Evolutionary conservation across 2,888 invertebrate genomes (phyloP).

Genomic region (Choreutis nemorana): DNA sequence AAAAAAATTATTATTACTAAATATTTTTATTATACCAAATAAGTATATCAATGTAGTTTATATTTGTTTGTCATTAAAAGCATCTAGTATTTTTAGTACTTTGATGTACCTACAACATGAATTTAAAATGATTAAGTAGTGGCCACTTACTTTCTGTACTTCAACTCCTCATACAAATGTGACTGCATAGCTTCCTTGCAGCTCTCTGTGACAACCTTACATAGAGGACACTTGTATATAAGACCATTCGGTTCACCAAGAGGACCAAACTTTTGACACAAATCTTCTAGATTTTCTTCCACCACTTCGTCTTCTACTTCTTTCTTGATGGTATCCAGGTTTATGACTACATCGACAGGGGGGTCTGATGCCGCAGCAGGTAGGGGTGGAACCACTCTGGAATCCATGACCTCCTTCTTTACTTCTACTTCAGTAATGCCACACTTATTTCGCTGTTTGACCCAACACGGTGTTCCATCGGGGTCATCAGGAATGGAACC

Average conservation of each 20-base stretch:
- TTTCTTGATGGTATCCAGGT: too few relatives aligned
- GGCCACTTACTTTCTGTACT: slow-evolving; percentile 68
- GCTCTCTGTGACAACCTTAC: slow-evolving; percentile 64
- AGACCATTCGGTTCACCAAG: slow-evolving; percentile 61
- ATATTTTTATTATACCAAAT: too few relatives aligned
- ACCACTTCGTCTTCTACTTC: slow-evolving; percentile 40
- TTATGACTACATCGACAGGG: slow-evolving; percentile 23
- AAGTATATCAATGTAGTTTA: background rate
- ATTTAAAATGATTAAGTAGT: background rate
- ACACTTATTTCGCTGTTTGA: slow-evolving; percentile 29
- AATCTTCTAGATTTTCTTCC: slow-evolving; percentile 24
- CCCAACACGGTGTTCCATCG: slow-evolving; percentile 40
- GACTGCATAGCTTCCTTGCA: slow-evolving; percentile 68
- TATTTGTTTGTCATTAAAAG: too few relatives aligned
- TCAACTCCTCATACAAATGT: slow-evolving; percentile 73
- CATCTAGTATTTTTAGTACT: too few relatives aligned
- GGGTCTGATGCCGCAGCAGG: slow-evolving; percentile 2
- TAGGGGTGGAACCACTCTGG: too few relatives aligned
- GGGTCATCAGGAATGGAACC: slow-evolving; percentile 30
- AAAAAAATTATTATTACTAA: too few relatives aligned
- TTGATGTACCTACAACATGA: too few relatives aligned
- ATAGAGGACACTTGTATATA: slow-evolving; percentile 69
- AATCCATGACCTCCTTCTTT: slow-evolving; percentile 24
- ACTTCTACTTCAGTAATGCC: slow-evolving; percentile 18
- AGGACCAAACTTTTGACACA: slow-evolving; percentile 33